phyloP scores from a whole-genome alignment of 2,797 vertebrate genomes.

The Chanos chanos region DNA sequence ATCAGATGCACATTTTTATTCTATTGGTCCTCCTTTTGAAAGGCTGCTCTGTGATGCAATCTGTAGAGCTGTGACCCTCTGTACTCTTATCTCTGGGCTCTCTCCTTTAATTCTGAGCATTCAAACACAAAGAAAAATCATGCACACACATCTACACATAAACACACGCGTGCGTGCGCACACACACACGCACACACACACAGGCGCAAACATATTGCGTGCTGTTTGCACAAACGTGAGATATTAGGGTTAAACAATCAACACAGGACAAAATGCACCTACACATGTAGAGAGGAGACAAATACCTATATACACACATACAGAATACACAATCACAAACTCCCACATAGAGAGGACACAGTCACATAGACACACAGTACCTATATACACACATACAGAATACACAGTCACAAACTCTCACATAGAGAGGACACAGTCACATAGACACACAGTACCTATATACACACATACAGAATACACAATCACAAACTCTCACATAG shows the following conservation, averaged over 20 bases:
- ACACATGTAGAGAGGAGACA: not conserved
- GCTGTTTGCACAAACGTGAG: too few relatives aligned
- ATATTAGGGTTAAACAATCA: too few relatives aligned
- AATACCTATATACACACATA: not conserved
- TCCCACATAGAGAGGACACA: not conserved
- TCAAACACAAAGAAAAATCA: not conserved
- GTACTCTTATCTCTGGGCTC: not conserved
- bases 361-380: too few relatives aligned
- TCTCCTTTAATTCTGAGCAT: not conserved
- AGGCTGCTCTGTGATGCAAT: not conserved
- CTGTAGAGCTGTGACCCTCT: conserved; percentile 1
- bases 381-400: too few relatives aligned
- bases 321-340: not conserved
- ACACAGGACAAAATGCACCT: too few relatives aligned
- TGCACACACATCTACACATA: not conserved
- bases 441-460: too few relatives aligned
- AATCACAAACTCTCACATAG: not conserved
- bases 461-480: too few relatives aligned
- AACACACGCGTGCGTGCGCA: too few relatives aligned
- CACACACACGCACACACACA: conserved; percentile 1
- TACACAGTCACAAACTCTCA: not conserved
- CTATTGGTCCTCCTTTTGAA: too few relatives aligned
- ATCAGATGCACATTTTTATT: too few relatives aligned
- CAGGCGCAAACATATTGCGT: not conserved
- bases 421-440: not conserved